Base-by-base conservation (phyloP, 2,888 invertebrate genomes). In the Agriopis leucophaearia region DNA sequence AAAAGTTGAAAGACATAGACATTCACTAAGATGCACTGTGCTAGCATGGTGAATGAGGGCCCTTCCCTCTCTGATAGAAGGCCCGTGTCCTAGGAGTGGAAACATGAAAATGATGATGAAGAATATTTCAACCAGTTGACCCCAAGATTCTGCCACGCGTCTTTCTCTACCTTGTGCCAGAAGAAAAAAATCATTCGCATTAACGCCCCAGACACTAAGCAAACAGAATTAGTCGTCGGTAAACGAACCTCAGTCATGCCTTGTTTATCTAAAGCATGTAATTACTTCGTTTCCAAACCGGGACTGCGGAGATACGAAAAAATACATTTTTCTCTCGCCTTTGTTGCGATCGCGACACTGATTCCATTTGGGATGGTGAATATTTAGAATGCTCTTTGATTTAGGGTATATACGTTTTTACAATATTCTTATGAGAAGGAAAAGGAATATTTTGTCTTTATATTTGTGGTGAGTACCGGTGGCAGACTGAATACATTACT, bases 201-300 rank as follows among this genome's bases (percentile, higher is more conserved):
- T 84, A 84, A 76, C 79, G 80, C 78, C 75, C 79, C 81, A 81
- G 83, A 82, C 84, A 73, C 82, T 78, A 81, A 61, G 82, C 77
- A 87, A 87, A 88, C 83, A 87, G 80, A 87, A 87, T 88, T 85
- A 87, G 86, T 80, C 79, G 74, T 72, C 75, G 73, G 84, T 78
- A 88, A 87, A 86, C 83, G 83, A 83, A 85, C 81, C 81, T 60
- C 78, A 58, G 74, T 70, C 75, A 76, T 75, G 76, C 71, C 78
- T 76, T 84, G 83, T 87, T 85, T 85, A 81, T 80, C 58, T 75
- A 77, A 74, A 64, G 70, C 76, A 66, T 77, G 79, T 83, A 85
- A 85, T 85, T 82, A 83, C 79, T 68, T 68, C 72, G 75, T 76
- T 74, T 36, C 59, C 54, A 45, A 69, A 63, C 63, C n/a, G 59